Evolutionary conservation across 2,888 invertebrate genomes (phyloP), one percentile per base, ranked within the genome.

Genomic region (Conistra vaccinii): DNA sequence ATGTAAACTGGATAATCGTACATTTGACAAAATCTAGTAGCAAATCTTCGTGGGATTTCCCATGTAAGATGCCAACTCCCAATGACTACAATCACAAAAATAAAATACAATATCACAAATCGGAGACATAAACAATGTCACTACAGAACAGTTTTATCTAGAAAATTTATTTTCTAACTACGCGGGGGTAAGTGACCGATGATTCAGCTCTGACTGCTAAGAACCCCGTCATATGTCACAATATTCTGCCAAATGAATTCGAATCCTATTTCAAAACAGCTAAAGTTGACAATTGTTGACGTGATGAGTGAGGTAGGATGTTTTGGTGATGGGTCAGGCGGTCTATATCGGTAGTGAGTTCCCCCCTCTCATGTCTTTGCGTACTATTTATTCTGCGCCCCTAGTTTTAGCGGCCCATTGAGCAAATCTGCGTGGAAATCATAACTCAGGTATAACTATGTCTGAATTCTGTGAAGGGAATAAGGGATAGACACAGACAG

Each of bases 141-240:
- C 81, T 57, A 72, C 70, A 80, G 66, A 78, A 85, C 79, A 67
- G 69, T 79, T 84, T 89, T 89, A 89, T 89, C 88, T 87, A 87
- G 87, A 89, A 91, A 89, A 91, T 90, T 88, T 92, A 93, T 93
- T 93, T 94, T 91, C 91, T 89, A 88, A 90, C 92, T 88, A 83
- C 89, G 91, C 90, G 89, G 92, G 93, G 94, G 94, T 94, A 94
- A 94, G 93, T 92, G 94, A 94, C 94, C 94, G 93, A 88, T 94
- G 94, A 94, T 88, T 94, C 94, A 94, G 78, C 81, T 73, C 75
- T 45, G 69, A 75, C 78, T 69, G 57, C 66, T 62, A 45, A 42
- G 69, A 69, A 81, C 68, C 76, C 57, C 57, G 53, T 51, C 76
- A 14, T 65, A 87, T 53, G 62, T 80, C 35, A 73, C 60, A 55